Conservation (phyloP, 2,797 vertebrate genomes). For the Rhynchotus rufescens region DNA sequence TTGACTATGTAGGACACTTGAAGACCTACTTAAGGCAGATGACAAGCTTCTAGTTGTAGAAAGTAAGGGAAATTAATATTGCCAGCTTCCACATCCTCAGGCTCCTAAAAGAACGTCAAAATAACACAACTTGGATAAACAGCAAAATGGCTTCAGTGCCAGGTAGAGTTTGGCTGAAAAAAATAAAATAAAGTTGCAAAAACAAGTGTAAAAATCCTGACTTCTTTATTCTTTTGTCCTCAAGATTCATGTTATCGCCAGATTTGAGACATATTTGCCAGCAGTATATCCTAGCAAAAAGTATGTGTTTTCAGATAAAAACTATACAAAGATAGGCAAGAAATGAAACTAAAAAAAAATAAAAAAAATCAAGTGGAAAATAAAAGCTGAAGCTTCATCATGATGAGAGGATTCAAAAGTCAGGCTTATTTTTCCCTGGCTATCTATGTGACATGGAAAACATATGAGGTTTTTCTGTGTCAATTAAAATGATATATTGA, state of each 20-base stretch:
- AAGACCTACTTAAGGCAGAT: background rate
- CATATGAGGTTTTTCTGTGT: background rate
- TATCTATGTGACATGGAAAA: background rate
- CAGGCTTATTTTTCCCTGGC: accelerated
- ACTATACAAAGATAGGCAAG: background rate
- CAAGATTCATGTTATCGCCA: background rate
- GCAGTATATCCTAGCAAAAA: background rate
- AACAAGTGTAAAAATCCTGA: background rate
- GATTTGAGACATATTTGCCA: background rate
- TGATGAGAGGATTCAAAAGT: background rate
- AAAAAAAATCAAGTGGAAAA: background rate
- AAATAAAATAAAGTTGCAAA: background rate
- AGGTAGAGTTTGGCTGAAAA: background rate
- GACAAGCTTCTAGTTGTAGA: background rate
- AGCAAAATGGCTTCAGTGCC: background rate
- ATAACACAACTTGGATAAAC: background rate
- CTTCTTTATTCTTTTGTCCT: background rate
- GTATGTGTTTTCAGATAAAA: background rate
- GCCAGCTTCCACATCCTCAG: background rate
- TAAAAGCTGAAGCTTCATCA: background rate
- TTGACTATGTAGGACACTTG: background rate
- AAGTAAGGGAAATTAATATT: background rate
- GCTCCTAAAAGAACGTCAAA: background rate
- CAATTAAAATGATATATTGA: background rate
- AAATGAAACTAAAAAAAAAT: background rate